phyloP scores from a whole-genome alignment of 2,888 invertebrate genomes.

The Andrena hattorfiana region DNA sequence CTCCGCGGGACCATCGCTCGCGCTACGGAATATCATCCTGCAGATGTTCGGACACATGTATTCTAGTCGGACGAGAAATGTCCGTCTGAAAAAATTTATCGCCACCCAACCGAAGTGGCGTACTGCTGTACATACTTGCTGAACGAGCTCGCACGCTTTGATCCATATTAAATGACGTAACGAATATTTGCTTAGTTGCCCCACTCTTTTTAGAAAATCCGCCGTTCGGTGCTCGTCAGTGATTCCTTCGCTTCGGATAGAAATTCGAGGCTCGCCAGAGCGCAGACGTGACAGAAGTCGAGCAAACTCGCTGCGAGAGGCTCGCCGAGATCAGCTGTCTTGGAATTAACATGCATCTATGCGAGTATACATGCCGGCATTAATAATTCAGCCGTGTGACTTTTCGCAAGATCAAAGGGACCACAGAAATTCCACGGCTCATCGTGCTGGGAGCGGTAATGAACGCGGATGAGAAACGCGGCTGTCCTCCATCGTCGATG shows the following conservation, averaged over 20 bases:
- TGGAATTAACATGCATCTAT: slow-evolving; percentile 38
- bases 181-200: slow-evolving; percentile 38
- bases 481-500: neutral
- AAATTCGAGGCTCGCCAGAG: neutral
- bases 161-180: slow-evolving; percentile 38
- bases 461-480: neutral
- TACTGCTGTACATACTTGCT: neutral
- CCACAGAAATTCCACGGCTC: slow-evolving; percentile 53
- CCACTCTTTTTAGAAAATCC: neutral
- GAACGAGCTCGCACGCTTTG: neutral
- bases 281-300: too few species aligned
- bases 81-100: slow-evolving; percentile 29
- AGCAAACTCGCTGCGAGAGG: too few species aligned
- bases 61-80: slow-evolving; percentile 18
- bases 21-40: slow-evolving; percentile 32
- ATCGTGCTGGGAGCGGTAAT: slow-evolving; percentile 44
- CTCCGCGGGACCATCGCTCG: slow-evolving; percentile 15
- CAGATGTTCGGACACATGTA: slow-evolving; percentile 35
- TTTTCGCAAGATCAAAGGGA: slow-evolving; percentile 53
- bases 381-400: slow-evolving; percentile 51
- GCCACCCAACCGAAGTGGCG: too few species aligned
- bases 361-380: slow-evolving; percentile 18
- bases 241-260: neutral
- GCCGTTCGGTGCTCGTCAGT: neutral
- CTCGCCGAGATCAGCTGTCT: neutral